Evolutionary conservation across 2,888 invertebrate species (phyloP).

Genomic region (Brachyopa scutellaris): DNA sequence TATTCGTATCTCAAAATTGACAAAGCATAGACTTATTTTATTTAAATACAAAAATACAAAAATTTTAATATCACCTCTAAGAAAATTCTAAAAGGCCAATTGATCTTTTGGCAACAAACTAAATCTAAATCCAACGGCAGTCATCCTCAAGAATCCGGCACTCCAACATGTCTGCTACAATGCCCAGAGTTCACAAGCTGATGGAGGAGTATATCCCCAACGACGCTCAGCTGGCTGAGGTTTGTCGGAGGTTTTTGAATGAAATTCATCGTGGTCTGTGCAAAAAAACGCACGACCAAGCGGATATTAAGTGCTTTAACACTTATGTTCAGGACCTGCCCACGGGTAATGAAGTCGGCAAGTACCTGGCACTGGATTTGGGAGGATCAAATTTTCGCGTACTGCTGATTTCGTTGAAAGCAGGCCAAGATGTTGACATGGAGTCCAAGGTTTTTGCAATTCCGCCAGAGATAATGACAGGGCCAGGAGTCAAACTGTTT

Average conservation of each 20-base stretch:
- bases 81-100: conserved; percentile 15
- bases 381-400: conserved; percentile 99
- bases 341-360: conserved; percentile 95
- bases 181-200: conserved; percentile 63
- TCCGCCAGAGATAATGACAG: conserved; percentile 95
- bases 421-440: conserved; percentile 93
- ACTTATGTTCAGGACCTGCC: conserved; percentile 98
- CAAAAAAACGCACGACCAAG: conserved; percentile 87
- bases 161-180: conserved; percentile 81
- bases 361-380: conserved; percentile 97
- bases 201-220: conserved; percentile 88
- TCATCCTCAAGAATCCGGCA: conserved; percentile 48
- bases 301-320: conserved; percentile 95
- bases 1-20: too few relatives aligned
- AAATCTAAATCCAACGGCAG: conserved; percentile 46
- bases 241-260: conserved; percentile 88
- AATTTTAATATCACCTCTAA: not conserved
- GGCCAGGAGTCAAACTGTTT: conserved; percentile 92
- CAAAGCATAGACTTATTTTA: too few relatives aligned
- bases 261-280: conserved; percentile 91
- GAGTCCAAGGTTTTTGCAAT: conserved; percentile 98
- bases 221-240: conserved; percentile 89
- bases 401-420: conserved; percentile 90
- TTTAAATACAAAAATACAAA: not conserved
- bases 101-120: conserved; percentile 44